phyloP scores from a whole-genome alignment of 2,113 vertebrate species.

The Patagioenas fasciata region DNA sequence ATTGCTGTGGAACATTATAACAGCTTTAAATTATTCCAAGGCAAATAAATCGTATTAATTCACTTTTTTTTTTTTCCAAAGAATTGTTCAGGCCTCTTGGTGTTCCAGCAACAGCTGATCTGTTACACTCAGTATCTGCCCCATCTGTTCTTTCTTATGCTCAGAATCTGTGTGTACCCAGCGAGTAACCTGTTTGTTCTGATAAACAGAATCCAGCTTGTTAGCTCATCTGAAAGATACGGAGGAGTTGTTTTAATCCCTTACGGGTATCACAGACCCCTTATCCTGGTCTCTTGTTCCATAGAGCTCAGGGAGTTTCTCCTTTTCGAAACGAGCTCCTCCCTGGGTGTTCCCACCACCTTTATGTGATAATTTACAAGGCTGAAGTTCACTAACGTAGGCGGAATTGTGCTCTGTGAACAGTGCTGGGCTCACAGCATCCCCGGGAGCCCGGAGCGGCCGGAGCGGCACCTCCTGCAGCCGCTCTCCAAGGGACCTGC shows the following conservation, averaged over 20 bases:
- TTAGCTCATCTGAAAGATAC: neutral
- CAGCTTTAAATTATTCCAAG: neutral
- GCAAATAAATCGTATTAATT: neutral
- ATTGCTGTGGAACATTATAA: fast-evolving
- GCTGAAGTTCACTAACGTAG: fast-evolving
- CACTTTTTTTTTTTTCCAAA: neutral
- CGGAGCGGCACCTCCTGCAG: neutral
- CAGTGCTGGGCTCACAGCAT: neutral
- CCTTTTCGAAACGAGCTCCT: neutral
- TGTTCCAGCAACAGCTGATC: slow-evolving; percentile 2
- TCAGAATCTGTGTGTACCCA: neutral
- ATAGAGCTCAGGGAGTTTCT: neutral
- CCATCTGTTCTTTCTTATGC: neutral
- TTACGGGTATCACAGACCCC: neutral
- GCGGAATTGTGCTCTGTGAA: fast-evolving
- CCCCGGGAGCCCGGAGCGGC: too few species aligned
- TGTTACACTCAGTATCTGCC: neutral
- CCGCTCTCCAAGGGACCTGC: neutral
- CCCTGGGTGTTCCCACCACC: neutral
- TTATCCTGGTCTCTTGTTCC: fast-evolving
- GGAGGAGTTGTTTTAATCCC: neutral
- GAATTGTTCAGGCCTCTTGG: neutral
- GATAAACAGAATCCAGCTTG: neutral
- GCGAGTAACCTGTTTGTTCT: neutral
- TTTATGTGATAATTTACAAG: too few species aligned